Base-by-base conservation (phyloP, 2,113 vertebrate species). In the Neopipo cinnamomea region DNA sequence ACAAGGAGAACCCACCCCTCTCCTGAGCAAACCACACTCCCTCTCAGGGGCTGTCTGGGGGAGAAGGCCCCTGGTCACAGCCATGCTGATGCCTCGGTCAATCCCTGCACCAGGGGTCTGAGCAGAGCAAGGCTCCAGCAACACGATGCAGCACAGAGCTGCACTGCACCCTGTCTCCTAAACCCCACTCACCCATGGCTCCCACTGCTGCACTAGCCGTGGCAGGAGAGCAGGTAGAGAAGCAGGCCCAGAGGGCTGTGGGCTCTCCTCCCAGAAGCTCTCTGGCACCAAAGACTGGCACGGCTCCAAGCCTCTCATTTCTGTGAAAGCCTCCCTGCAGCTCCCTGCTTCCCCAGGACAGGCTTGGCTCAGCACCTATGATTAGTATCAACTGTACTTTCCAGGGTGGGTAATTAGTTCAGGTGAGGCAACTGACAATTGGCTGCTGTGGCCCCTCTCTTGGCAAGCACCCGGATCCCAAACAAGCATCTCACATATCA, bases 361-460 rank as follows among this genome's bases (percentile, higher is more conserved):
- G 82, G 92, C 82, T 96, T 87, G 81, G 95, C 95, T 96, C 96
- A 80, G 73, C 75, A 96, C 91, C 79, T 49, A 82, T 33, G 93
- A 96, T 97, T 89, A 87, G 76, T 87, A 96, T 96, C 94, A 95
- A 84, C 87, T 87, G 92, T 92, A 94, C 96, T 94, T 97, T 97
- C 91, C 77, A 94, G 90, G 89, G 91, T 24, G 87, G 94, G 91
- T 96, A 97, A 97, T 96, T 96, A 96, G 93, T 87, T 95, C 96
- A 97, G 97, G 96, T 97, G 96, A 97, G 96, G 97, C 96, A 97
- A 95, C 90, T 70, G 65, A 92, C 94, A 97, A 59, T 89, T 96
- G 95, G 86, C 89, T 95, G 96, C 94, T 90, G 61, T 46, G 42
- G 95, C 80, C 89, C 74, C 91, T 88, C 95, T 93, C 78, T 94